These are phyloP conservation scores for Pseudochirops cupreus DNA, from an alignment of 2,797 vertebrate species.

Conservation along the genomic window DNA sequence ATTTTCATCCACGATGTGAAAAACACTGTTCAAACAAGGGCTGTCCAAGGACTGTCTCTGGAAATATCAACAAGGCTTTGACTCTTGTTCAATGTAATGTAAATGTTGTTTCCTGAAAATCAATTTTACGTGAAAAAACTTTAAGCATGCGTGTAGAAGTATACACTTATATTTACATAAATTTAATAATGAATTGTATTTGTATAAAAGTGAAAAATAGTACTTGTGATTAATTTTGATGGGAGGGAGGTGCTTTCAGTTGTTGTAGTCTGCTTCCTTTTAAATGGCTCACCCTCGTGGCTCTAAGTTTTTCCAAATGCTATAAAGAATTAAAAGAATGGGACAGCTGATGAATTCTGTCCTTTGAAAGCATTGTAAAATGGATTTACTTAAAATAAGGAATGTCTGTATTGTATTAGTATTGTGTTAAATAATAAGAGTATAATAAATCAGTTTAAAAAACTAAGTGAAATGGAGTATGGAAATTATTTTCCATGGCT, in stretches of 20 bases:
- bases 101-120: not conserved
- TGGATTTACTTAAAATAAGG: slow-evolving; percentile 52
- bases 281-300: slow-evolving; percentile 61
- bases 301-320: slow-evolving; percentile 67
- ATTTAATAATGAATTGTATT: not conserved
- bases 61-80: not conserved
- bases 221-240: slow-evolving; percentile 58
- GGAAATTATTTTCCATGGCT: slow-evolving; percentile 53
- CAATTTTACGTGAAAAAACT: not conserved
- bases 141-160: not conserved
- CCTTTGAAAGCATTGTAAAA: slow-evolving; percentile 59
- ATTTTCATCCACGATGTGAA: not conserved
- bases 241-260: slow-evolving; percentile 55
- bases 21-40: not conserved
- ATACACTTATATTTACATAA: not conserved
- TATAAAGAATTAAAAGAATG: slow-evolving; percentile 51
- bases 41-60: not conserved
- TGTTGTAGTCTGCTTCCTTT: slow-evolving; percentile 57
- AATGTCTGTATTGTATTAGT: slow-evolving; percentile 57
- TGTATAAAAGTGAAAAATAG: slow-evolving; percentile 27
- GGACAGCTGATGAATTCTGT: slow-evolving; percentile 48
- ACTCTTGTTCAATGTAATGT: not conserved
- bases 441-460: slow-evolving; percentile 46
- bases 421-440: slow-evolving; percentile 46
- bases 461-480: slow-evolving; percentile 77